Evolutionary conservation across 2,797 vertebrate species (phyloP), one percentile per base, ranked within the genome.

Genomic region (Lepilemur septentrionalis): DNA sequence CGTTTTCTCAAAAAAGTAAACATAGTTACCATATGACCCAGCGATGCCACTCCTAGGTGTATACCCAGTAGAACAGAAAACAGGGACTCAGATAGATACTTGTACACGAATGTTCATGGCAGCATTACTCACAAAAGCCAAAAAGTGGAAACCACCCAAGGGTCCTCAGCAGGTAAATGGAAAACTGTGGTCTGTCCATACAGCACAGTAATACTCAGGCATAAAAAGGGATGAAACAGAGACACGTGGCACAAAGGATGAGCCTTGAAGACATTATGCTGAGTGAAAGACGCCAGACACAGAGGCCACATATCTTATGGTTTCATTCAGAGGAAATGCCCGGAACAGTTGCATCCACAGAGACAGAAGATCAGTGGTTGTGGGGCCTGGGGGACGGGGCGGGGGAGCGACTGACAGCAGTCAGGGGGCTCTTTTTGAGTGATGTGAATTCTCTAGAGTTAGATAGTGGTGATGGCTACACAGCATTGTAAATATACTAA

Each of bases 291-390:
- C 28, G 10, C 43, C n/a, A 0, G n/a, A 32, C 15, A 6, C 86
- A 6, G 4, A 20, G 76, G 18, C 35, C 35, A 5, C 2, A 0
- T 0, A 2, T 0, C 1, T 28, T 0, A 1, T 1, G 69, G 13
- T 1, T 20, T 43, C n/a, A 12, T 4, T 20, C 9, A 8, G 0
- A 1, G 4, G 35, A 23, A 41, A 18, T 15, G 22, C 9, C 18
- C 13, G 0, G 57, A 57, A 2, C 20, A 1, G 14, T n/a, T 41
- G 17, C 46, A 10, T 0, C 3, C 12, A 3, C 0, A 1, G 48
- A 7, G 5, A 18, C 3, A 48, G 48, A 52, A 55, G 6, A 6
- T 13, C 7, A 0, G 17, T 0, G 46, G 76, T 0, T 4, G 18
- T 32, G 11, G 63, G 23, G 38, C 7, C 28, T 23, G 43, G 3